These are phyloP conservation scores for Elymnias hypermnestra DNA, from an alignment of 1,140 invertebrate genomes.

Conservation along the genomic window DNA sequence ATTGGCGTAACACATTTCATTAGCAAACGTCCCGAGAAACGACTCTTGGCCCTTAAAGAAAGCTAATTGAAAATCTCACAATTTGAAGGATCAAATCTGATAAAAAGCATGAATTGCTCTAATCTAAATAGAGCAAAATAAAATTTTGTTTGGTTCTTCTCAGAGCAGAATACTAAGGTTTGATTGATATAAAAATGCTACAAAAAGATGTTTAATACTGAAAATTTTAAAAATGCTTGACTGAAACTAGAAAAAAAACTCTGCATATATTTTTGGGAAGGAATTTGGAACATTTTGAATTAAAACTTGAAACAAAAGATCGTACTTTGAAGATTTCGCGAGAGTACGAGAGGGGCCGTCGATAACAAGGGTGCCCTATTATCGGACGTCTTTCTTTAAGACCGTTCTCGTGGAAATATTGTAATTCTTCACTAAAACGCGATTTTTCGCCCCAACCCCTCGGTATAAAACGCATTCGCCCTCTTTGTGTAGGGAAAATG, in stretches of 20 bases:
- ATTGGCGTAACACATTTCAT: too few relatives aligned
- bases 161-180: too few relatives aligned
- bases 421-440: constrained; percentile 26
- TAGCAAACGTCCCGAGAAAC: too few relatives aligned
- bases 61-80: too few relatives aligned
- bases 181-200: too few relatives aligned
- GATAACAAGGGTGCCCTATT: constrained; percentile 32
- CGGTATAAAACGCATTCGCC: constrained; percentile 14
- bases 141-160: too few relatives aligned
- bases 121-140: too few relatives aligned
- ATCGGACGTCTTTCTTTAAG: constrained; percentile 21
- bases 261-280: constrained; percentile 1
- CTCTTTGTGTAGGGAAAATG: background rate
- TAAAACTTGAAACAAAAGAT: constrained; percentile 18
- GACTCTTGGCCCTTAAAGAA: too few relatives aligned
- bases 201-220: too few relatives aligned
- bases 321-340: constrained; percentile 10
- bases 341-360: constrained; percentile 6
- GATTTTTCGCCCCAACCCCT: constrained; percentile 17
- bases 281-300: constrained; percentile 8
- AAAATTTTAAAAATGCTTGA: too few relatives aligned
- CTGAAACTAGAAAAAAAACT: background rate
- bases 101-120: too few relatives aligned
- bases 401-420: constrained; percentile 26
- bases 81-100: too few relatives aligned